Evolutionary conservation across 1,140 invertebrate species (phyloP), one percentile per base, ranked within the genome.

Genomic region (Oncopodura yosiiana): DNA sequence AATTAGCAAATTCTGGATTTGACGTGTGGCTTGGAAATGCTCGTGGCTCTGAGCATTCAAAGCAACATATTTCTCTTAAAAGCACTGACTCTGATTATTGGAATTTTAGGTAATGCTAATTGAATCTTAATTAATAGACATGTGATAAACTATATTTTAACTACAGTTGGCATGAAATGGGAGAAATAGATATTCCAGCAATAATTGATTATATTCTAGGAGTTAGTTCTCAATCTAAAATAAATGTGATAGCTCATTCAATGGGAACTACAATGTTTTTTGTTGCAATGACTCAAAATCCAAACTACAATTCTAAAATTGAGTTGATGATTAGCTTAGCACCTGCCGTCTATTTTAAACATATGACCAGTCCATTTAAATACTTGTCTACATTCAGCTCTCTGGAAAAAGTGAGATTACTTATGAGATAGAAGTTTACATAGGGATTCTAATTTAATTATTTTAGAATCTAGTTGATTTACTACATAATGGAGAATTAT

Each of bases 21-120:
- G 86, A 89, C 69, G 78, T 89, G 16, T 83, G 80, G 80, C 50
- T 80, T 49, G 76, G 75, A 4, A 82, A 82, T 64, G 66, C 64
- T 16, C 61, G 79, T 24, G 79, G 79, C 16, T 65, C 63, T 38
- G 60, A 63, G 18, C 79, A 77, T 60, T 73, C 72, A 2, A 67
- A 65, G 26, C 65, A 67, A 11, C 68, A 71, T 54, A 58, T 62
- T 3, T 42, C 49, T 23, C 49, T 69, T 0, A 41, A 53, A 12
- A 53, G 61, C 5, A 61, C 59, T 11, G 48, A 66, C 37, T 23
- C 52, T 11, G 45, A 61, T 21, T 69, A 67, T 50, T 69, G 68
- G 68, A 53, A 65, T 34, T 69, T 69, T 55, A n/a, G n/a, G n/a
- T n/a, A n/a, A n/a, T n/a, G n/a, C n/a, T n/a, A n/a, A n/a, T n/a